phyloP scores from a whole-genome alignment of 2,888 invertebrate species.

The Phytoseiulus persimilis region DNA sequence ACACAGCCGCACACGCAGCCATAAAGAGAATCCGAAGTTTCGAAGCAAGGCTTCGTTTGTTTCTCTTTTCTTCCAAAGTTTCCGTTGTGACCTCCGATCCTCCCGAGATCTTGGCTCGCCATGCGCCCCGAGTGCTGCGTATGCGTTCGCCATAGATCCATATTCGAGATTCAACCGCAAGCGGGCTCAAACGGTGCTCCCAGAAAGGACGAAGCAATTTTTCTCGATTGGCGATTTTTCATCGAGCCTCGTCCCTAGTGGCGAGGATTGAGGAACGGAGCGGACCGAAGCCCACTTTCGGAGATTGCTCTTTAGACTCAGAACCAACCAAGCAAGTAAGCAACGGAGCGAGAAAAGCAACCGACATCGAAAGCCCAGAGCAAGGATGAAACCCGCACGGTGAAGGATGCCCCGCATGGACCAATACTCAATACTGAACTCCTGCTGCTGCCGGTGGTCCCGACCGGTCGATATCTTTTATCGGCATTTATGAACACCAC shows the following conservation, averaged over 20 bases:
- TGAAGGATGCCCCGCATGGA: background rate
- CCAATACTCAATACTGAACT: background rate
- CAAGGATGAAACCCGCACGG: background rate
- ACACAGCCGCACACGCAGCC: background rate
- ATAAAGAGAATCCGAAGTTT: background rate
- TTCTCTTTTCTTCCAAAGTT: conserved; percentile 5
- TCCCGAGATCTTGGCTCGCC: background rate
- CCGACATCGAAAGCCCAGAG: background rate
- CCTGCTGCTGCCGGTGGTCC: background rate
- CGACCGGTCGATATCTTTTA: background rate
- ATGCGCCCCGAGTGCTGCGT: background rate
- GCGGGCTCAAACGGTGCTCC: background rate
- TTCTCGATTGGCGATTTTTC: background rate
- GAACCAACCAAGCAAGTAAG: background rate
- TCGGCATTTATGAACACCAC: conserved; percentile 5
- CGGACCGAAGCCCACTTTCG: background rate
- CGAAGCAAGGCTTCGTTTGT: background rate
- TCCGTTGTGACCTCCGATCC: background rate
- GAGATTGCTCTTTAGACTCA: background rate
- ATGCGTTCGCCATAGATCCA: background rate
- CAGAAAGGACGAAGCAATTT: background rate
- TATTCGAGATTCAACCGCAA: background rate
- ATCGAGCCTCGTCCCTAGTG: background rate
- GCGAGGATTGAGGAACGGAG: background rate
- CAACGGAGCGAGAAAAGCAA: background rate